These are phyloP conservation scores for Notodonta ziczac DNA, from an alignment of 2,888 invertebrate species.

Conservation along the genomic window DNA sequence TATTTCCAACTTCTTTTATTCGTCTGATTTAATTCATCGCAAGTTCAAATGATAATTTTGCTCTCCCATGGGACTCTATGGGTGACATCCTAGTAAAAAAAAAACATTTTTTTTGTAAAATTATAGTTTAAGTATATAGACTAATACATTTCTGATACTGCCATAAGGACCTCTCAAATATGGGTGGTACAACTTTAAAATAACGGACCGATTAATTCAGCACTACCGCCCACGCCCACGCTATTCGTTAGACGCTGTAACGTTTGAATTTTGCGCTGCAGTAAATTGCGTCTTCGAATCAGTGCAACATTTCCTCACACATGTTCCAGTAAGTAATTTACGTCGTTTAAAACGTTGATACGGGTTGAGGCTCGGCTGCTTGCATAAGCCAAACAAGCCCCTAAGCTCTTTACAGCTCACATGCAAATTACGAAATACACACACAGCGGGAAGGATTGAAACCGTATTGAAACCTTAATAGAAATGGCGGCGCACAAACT, in stretches of 20 bases:
- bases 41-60: no score
- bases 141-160: no score
- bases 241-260: constrained; percentile 16
- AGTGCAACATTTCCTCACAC: constrained; percentile 57
- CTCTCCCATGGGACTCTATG: no score
- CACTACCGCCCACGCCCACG: background rate
- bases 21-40: no score
- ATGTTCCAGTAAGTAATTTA: constrained; percentile 65
- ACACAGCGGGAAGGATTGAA: constrained; percentile 44
- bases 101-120: no score
- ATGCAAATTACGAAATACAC: constrained; percentile 67
- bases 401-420: constrained; percentile 68
- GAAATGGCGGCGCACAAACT: constrained; percentile 15
- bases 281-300: constrained; percentile 38
- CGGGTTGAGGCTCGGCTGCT: constrained; percentile 51
- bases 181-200: no score
- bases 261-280: constrained; percentile 35
- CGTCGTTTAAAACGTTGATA: constrained; percentile 49
- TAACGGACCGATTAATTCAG: no score
- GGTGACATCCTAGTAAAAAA: no score
- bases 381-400: constrained; percentile 69
- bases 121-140: no score
- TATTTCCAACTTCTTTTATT: no score
- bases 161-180: no score
- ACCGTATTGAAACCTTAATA: constrained; percentile 26